Conservation (phyloP, 2,888 invertebrate species). For the Ceraclea dissimilis region DNA sequence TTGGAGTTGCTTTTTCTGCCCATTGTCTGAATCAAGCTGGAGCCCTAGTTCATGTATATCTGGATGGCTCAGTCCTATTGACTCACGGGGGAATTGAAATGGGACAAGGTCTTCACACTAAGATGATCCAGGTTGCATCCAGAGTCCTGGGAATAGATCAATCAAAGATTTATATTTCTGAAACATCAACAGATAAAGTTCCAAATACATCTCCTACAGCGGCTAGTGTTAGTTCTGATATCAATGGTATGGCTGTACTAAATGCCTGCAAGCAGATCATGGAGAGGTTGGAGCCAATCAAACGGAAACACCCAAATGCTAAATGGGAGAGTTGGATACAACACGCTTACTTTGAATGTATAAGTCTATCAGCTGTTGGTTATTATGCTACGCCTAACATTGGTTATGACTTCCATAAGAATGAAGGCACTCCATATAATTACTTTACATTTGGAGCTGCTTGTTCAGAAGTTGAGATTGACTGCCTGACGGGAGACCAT, state of each 20-base stretch:
- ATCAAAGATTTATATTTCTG: constrained; percentile 70
- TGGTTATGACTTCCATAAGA: constrained; percentile 62
- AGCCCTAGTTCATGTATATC: constrained; percentile 80
- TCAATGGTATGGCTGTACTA: constrained; percentile 86
- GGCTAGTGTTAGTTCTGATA: constrained; percentile 79
- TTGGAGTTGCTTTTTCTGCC: constrained; percentile 74
- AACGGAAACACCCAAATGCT: constrained; percentile 64
- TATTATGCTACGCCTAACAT: constrained; percentile 72
- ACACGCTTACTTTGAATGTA: constrained; percentile 67
- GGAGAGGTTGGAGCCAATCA: constrained; percentile 67
- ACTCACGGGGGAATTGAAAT: constrained; percentile 92
- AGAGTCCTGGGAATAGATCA: constrained; percentile 60
- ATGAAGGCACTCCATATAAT: constrained; percentile 65
- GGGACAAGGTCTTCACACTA: constrained; percentile 94
- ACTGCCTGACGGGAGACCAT: constrained; percentile 91
- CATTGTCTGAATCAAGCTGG: constrained; percentile 77
- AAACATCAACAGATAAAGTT: constrained; percentile 83
- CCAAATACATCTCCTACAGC: constrained; percentile 88
- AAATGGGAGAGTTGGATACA: constrained; percentile 82
- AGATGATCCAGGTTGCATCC: constrained; percentile 89
- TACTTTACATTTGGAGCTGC: constrained; percentile 86
- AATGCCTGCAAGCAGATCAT: constrained; percentile 71
- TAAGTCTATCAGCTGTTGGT: constrained; percentile 76
- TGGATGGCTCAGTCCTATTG: constrained; percentile 80
- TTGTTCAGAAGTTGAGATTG: constrained; percentile 85